Percentiles rank a stretch among this genome's conserved stretches.
Conservation (phyloP, 2,888 invertebrate species). For the Drosophila formosana region DNA sequence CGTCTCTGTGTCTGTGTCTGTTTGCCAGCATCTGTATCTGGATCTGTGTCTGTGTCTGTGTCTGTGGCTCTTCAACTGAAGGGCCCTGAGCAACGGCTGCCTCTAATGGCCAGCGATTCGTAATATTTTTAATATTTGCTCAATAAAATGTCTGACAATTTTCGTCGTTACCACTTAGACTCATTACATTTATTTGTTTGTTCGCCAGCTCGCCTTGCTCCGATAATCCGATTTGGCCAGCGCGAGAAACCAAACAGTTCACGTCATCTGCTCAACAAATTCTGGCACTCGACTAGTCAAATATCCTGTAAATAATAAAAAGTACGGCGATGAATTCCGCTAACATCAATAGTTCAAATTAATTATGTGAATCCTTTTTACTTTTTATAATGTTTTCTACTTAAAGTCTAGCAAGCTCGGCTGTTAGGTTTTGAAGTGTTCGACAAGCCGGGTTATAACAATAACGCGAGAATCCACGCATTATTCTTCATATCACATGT, state of each 20-base stretch:
- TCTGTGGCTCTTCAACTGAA: conserved; percentile 29
- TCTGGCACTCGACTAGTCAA: not conserved
- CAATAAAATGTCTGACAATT: conserved; percentile 80
- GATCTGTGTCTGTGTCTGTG: conserved; percentile 35
- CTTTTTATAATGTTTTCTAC: not conserved
- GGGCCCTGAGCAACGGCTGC: conserved; percentile 63
- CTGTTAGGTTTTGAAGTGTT: not conserved
- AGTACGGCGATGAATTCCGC: not conserved
- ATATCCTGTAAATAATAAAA: conserved; percentile 9
- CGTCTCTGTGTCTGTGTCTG: conserved; percentile 21
- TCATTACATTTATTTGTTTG: conserved; percentile 77
- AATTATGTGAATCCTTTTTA: not conserved
- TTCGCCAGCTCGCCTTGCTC: conserved; percentile 35
- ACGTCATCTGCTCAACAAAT: conserved; percentile 7
- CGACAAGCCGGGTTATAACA: conserved; percentile 37
- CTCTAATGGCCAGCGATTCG: conserved; percentile 77
- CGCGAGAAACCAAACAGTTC: conserved; percentile 12
- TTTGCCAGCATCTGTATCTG: conserved; percentile 39
- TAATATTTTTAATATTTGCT: conserved; percentile 82
- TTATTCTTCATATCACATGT: conserved; percentile 77
- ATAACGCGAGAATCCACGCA: conserved; percentile 59
- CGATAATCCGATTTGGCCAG: conserved; percentile 48
- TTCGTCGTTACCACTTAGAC: conserved; percentile 70
- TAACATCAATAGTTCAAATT: not conserved
- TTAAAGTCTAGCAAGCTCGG: conserved; percentile 1